A percentile compares a stretch with the other conserved stretches of the same genome.
phyloP scores from a whole-genome alignment of 2,113 vertebrate species.

The Talpa occidentalis region DNA sequence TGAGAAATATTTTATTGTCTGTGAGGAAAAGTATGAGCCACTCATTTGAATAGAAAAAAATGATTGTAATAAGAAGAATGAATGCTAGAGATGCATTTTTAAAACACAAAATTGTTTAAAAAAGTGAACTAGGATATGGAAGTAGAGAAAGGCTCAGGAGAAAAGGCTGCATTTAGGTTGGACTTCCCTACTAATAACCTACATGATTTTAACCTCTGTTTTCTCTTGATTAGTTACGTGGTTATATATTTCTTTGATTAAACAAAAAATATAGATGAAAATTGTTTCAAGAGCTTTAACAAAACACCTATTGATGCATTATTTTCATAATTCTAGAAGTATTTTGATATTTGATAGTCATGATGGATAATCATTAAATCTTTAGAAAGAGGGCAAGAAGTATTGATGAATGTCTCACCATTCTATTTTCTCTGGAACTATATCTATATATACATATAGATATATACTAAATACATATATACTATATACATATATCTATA shows the following conservation, averaged over 20 bases:
- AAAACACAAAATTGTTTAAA: neutral
- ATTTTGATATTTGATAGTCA: neutral
- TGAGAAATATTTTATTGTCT: slow-evolving; percentile 56
- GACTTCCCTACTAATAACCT: neutral
- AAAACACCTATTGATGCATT: neutral
- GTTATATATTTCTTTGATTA: neutral
- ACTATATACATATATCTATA: neutral
- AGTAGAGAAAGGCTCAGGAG: neutral
- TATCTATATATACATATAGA: neutral
- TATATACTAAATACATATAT: too few relatives aligned
- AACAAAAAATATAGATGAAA: neutral
- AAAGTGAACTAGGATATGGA: neutral
- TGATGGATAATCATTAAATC: neutral
- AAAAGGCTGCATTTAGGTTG: neutral
- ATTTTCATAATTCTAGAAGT: neutral
- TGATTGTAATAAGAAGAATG: neutral
- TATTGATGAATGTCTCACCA: neutral
- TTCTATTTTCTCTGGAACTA: neutral
- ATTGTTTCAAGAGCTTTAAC: neutral
- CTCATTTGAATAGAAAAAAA: slow-evolving; percentile 39
- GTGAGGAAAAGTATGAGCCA: neutral
- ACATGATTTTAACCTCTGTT: neutral
- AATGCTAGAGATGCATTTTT: neutral
- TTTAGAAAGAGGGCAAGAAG: neutral
- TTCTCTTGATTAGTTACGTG: neutral